Evolutionary conservation across 2,888 invertebrate species (phyloP).

Genomic region (Imbricaverruca yamaguchii): DNA sequence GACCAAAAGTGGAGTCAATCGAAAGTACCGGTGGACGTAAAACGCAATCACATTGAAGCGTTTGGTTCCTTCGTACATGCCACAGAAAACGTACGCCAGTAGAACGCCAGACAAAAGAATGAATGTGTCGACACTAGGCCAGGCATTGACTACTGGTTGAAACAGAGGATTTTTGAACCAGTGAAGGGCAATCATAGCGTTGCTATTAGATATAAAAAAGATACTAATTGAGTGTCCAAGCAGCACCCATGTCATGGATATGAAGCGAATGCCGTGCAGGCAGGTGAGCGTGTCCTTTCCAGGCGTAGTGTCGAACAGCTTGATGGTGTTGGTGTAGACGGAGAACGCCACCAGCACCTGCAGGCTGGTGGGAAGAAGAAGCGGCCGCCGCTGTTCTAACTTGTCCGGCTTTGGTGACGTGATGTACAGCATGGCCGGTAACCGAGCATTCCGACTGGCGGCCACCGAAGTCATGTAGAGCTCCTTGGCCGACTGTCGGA

Average conservation of each 20-base stretch:
- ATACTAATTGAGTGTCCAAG: conserved; percentile 27
- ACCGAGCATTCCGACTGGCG: background rate
- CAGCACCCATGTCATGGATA: conserved; percentile 33
- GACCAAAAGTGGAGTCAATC: conserved; percentile 10
- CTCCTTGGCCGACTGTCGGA: background rate
- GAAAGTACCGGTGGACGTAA: background rate
- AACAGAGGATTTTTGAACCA: background rate
- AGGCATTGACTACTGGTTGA: conserved; percentile 25
- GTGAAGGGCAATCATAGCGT: background rate
- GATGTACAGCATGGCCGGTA: background rate
- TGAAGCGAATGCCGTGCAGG: conserved; percentile 33
- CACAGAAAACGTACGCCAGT: conserved; percentile 25
- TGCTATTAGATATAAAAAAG: no score
- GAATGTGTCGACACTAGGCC: conserved; percentile 30
- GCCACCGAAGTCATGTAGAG: background rate
- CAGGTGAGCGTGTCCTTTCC: conserved; percentile 22
- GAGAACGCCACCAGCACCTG: conserved; percentile 53
- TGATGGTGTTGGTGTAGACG: conserved; percentile 53
- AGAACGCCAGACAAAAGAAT: conserved; percentile 29
- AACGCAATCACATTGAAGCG: background rate
- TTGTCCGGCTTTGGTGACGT: background rate
- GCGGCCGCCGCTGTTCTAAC: background rate
- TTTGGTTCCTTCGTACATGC: background rate
- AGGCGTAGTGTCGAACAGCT: conserved; percentile 45
- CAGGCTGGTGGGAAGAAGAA: background rate